Evolutionary conservation across 2,888 invertebrate genomes (phyloP), one percentile per base, ranked within the genome.

Genomic region (Heliconius ismenius): DNA sequence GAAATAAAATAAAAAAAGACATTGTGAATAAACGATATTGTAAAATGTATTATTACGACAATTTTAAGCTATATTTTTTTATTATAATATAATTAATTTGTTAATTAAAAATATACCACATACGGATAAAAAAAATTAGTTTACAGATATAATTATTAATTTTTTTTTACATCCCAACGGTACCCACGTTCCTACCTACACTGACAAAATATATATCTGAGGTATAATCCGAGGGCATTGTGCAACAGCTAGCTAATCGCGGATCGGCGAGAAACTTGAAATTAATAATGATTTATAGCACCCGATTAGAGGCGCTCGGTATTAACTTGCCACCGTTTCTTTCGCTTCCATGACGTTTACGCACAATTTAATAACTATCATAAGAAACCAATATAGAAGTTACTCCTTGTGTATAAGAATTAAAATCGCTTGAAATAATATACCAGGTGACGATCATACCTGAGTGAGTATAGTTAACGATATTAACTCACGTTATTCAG

Each of bases 221-320:
- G 88, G 89, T 88, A 86, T 93, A 92, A 93, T 93, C 93, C 92
- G 91, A 83, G 86, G 84, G 84, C 90, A 93, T 93, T 93, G 93
- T 94, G 93, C 92, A 92, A 93, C 89, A 87, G 91, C 90, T 93
- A 87, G 91, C 90, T 93, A 93, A 93, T 94, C 93, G 92, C 90
- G 87, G 92, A 92, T 92, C 92, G 92, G 84, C 89, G 86, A 76
- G 75, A 87, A 88, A 88, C 89, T 89, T 86, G 86, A 91, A 91
- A 92, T 92, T 94, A 93, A 94, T 93, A 93, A 91, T 92, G 92
- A 94, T 94, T 93, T 93, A 94, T 92, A 90, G 88, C 92, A 89
- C 84, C 84, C 92, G 93, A 93, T 94, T 94, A 93, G 87, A 87
- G 85, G 88, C 86, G 86, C 90, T 91, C 90, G 86, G 88, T 82